Evolutionary conservation across 1,140 invertebrate species (phyloP).

Genomic region (Brachionus sp.): DNA sequence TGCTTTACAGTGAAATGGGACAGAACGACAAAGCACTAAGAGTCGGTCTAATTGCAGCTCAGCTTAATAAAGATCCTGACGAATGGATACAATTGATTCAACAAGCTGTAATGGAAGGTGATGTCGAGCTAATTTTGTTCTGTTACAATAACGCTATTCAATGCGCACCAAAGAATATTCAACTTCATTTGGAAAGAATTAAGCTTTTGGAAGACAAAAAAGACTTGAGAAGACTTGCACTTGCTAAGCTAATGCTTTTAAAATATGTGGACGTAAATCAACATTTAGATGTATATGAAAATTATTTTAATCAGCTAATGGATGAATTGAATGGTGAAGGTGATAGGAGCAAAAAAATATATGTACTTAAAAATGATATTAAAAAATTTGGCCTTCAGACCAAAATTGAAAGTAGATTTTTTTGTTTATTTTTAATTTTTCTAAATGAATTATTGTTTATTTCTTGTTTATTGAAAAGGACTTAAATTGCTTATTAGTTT

Average conservation of each 20-base stretch:
- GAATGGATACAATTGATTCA: constrained; percentile 45
- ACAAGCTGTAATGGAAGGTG: constrained; percentile 38
- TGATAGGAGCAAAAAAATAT: constrained; percentile 36
- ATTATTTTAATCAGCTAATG: constrained; percentile 35
- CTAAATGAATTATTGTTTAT: neutral
- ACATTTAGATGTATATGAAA: constrained; percentile 23
- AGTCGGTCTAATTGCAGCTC: constrained; percentile 49
- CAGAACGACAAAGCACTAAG: constrained; percentile 79
- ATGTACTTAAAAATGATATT: constrained; percentile 41
- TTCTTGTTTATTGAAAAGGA: too few relatives aligned
- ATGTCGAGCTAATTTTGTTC: constrained; percentile 37
- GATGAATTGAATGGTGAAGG: neutral
- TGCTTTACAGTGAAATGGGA: constrained; percentile 77
- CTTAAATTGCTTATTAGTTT: constrained; percentile 7
- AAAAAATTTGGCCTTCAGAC: neutral
- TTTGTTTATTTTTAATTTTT: neutral
- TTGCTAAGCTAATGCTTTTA: constrained; percentile 38
- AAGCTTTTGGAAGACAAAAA: constrained; percentile 26
- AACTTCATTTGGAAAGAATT: constrained; percentile 34
- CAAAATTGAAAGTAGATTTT: constrained; percentile 29
- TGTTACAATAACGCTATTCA: constrained; percentile 44
- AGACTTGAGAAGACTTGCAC: neutral
- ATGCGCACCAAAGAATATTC: constrained; percentile 41
- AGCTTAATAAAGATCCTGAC: constrained; percentile 33
- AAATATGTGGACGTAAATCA: neutral